Base-by-base conservation (phyloP, 2,888 invertebrate species). In the Allacma fusca region DNA sequence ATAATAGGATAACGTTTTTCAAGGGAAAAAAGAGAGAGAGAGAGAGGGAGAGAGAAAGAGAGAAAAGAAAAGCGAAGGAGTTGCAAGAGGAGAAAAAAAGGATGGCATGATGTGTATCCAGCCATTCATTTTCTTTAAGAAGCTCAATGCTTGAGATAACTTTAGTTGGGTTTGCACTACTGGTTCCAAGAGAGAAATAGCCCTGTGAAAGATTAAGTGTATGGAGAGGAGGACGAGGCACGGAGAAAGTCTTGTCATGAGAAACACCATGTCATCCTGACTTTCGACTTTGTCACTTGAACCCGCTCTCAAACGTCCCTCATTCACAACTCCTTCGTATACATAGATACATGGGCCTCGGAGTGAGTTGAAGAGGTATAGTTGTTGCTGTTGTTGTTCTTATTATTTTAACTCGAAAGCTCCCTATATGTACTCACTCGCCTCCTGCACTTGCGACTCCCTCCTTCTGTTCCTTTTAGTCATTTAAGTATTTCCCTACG, bases 291-390 rank as follows among this genome's bases (percentile, higher is more conserved):
- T 43, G 73, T 29, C 73, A 28, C 64, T 64, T 74, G 23, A 62
- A 74, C 43, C 73, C 62, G 21, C 13, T 34, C 62, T 64, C 64
- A 64, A 74, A 19, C 64, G 34, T 40, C 43, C 44, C 70, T 70
- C 70, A 70, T 70, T 70, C 70, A 70, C 44, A 40, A 50, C 34
- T 34, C 68, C 68, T 65, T 29, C 13, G 4, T 23, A 13, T 26
- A 2, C 24, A 13, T 24, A n/a, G n/a, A n/a, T n/a, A n/a, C 64
- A 12, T 29, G 12, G 26, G 12, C 13, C 26, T 26, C 12, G 26
- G 12, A 13, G 12, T 26, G 40, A 40, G 40, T 5, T 40, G 40
- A 40, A 40, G 40, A 40, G 40, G 40, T 34, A 12, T 26, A 28
- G 26, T 29, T 16, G 26, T 65, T 13, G 16, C 21, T 21, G 23